phyloP scores from a whole-genome alignment of 2,797 vertebrate genomes.

The Benthosema pterotum region DNA sequence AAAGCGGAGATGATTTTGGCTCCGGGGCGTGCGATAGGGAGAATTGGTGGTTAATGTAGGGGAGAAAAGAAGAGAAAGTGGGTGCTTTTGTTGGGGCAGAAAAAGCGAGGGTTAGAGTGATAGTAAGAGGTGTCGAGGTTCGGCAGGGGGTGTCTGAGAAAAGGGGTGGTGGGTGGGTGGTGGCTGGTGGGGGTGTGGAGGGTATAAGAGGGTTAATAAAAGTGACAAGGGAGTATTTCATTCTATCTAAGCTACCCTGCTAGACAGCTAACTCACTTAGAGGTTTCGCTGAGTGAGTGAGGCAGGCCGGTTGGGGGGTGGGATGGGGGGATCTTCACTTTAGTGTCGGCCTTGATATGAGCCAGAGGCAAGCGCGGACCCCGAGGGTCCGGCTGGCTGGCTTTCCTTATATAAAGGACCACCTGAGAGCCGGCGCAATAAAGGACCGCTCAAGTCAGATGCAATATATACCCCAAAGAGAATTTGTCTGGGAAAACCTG shows the following conservation, averaged over 20 bases:
- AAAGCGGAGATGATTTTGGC: conserved; percentile 77
- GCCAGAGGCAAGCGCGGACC: conserved; percentile 72
- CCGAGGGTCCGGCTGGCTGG: conserved; percentile 65
- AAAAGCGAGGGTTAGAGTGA: conserved; percentile 42
- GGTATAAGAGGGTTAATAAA: conserved; percentile 76
- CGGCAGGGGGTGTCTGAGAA: conserved; percentile 17
- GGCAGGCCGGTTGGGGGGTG: conserved; percentile 60
- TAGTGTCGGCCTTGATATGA: conserved; percentile 79
- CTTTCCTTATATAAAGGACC: conserved; percentile 73
- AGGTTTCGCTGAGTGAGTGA: conserved; percentile 69
- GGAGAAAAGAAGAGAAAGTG: conserved; percentile 57
- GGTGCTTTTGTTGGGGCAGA: conserved; percentile 52
- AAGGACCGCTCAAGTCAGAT: conserved; percentile 74
- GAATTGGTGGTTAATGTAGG: conserved; percentile 66
- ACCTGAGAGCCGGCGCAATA: conserved; percentile 77
- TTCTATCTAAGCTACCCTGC: conserved; percentile 77
- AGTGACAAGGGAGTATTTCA: conserved; percentile 82
- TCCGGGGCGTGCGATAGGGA: conserved; percentile 67
- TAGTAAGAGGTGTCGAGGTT: conserved; percentile 46
- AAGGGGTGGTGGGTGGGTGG: conserved; percentile 1
- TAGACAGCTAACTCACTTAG: conserved; percentile 81
- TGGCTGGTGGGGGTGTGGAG: conserved; percentile 14
- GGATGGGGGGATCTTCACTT: conserved; percentile 64
- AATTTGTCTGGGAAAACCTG: conserved; percentile 72
- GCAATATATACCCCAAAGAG: conserved; percentile 75